Percentiles rank a stretch among this genome's conserved stretches.
phyloP scores from a whole-genome alignment of 2,797 vertebrate genomes.

The Microctenopoma lineatum region DNA sequence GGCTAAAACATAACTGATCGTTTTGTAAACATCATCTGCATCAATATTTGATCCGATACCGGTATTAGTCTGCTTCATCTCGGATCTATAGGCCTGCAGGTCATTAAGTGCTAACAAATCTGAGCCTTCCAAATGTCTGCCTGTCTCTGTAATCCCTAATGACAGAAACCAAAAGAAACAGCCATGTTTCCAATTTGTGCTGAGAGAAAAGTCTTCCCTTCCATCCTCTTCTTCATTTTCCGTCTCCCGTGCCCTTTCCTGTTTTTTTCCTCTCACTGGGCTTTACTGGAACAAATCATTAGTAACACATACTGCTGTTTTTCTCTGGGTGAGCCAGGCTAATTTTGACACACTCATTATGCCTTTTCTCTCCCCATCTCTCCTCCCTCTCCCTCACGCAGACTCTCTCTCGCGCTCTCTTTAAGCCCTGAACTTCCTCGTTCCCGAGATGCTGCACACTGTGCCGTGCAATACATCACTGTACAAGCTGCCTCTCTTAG shows the following conservation, averaged over 20 bases:
- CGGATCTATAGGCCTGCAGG: background rate
- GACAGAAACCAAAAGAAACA: conserved; percentile 24
- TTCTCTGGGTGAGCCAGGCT: conserved; percentile 61
- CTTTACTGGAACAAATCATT: conserved; percentile 68
- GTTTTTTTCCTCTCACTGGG: conserved; percentile 42
- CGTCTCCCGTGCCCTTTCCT: conserved; percentile 38
- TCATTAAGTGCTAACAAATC: conserved; percentile 23
- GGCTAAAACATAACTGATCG: background rate
- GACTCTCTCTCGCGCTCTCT: conserved; percentile 3
- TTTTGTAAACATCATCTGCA: conserved; percentile 14
- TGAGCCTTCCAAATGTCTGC: conserved; percentile 8
- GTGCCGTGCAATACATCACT: conserved; percentile 52
- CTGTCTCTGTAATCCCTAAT: conserved; percentile 44
- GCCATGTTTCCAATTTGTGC: conserved; percentile 45
- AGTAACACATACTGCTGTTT: conserved; percentile 67
- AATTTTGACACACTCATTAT: conserved; percentile 74
- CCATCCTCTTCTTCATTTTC: conserved; percentile 38
- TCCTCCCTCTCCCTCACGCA: conserved; percentile 25
- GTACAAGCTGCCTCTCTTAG: conserved; percentile 26
- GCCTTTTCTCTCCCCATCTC: conserved; percentile 36
- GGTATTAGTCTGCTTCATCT: conserved; percentile 2
- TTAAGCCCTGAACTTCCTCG: conserved; percentile 39
- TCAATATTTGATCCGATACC: conserved; percentile 8
- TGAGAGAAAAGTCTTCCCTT: conserved; percentile 34
- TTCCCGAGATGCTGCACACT: conserved; percentile 36